Conservation (phyloP, 2,113 vertebrate genomes). For the Myrmecophaga tridactyla region DNA sequence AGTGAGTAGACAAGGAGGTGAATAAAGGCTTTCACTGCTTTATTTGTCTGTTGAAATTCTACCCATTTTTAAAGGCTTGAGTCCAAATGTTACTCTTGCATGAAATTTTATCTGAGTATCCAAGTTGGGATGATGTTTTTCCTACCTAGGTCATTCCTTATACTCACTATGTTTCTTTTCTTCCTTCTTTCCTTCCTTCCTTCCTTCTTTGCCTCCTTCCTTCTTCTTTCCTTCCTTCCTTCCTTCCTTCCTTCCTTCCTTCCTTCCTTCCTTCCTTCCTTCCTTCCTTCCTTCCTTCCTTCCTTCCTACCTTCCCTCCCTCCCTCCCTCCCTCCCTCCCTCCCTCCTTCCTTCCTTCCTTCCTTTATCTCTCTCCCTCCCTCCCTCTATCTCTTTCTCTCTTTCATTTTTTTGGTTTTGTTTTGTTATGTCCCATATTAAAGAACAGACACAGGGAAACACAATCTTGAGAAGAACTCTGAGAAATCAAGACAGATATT, state of each 20-base stretch:
- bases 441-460: not conserved
- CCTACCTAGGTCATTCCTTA: not conserved
- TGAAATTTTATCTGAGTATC: not conserved
- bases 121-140: not conserved
- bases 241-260: too few relatives aligned
- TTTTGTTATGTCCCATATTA: not conserved
- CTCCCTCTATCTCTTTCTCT: too few relatives aligned
- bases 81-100: not conserved
- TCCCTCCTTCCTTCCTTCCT: too few relatives aligned
- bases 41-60: constrained; percentile 6
- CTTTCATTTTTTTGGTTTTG: not conserved
- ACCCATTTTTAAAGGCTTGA: not conserved
- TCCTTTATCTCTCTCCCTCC: too few relatives aligned
- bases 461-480: not conserved
- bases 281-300: too few relatives aligned
- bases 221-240: too few relatives aligned
- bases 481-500: not conserved
- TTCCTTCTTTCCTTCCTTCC: too few relatives aligned
- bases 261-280: too few relatives aligned
- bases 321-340: too few relatives aligned
- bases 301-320: too few relatives aligned
- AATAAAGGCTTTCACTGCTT: not conserved
- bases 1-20: too few relatives aligned
- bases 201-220: too few relatives aligned
- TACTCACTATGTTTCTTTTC: not conserved